Base-by-base conservation (phyloP, 1,140 invertebrate genomes). In the Globodera ellingtonae region DNA sequence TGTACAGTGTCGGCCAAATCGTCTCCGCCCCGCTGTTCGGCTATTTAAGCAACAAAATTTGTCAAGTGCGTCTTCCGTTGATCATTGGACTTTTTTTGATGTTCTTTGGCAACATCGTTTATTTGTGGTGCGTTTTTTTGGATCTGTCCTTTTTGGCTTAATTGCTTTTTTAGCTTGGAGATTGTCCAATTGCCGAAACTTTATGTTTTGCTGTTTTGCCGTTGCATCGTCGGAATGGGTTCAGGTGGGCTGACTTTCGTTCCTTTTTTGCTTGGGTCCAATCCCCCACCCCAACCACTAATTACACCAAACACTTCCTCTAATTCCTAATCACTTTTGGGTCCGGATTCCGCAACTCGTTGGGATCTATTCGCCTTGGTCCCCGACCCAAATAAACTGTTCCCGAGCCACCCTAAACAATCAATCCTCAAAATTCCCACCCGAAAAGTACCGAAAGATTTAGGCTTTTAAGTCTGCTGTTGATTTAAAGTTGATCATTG, bases 11-110 rank as follows among this genome's bases (percentile, higher is more conserved):
- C 7, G 90, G 90, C 18, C 90, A 91, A 79, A 84, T 90, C 13
- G 76, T 90, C n/a, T 87, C 90, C 10, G 89, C 90, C 0, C 90
- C 90, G n/a, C 48, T 90, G 3, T 90, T 91, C 74, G 90, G 90
- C 7, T 86, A 78, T 35, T 90, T 88, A 89, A 85, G 85, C 13
- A 90, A 90, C 78, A 78, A 70, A 56, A 83, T 88, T 1, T 76
- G 80, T 7, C 86, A 81, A 59, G 87, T 86, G 35, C 65, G 88
- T 47, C 85, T 90, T 44, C 90, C 90, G 0, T 79, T 91, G 21
- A 82, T 86, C 62, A 81, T 88, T 5, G 90, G 90, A 8, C 75
- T 91, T 46, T 24, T 84, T 5, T 80, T 90, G 67, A 90, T 89
- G 80, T 81, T 90, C 35, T 13, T 89, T 0, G 89, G 90, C 9